A percentile compares a stretch with the other conserved stretches of the same genome.
Evolutionary conservation across 2,888 invertebrate species (phyloP).

Genomic region (Eupithecia tripunctaria): DNA sequence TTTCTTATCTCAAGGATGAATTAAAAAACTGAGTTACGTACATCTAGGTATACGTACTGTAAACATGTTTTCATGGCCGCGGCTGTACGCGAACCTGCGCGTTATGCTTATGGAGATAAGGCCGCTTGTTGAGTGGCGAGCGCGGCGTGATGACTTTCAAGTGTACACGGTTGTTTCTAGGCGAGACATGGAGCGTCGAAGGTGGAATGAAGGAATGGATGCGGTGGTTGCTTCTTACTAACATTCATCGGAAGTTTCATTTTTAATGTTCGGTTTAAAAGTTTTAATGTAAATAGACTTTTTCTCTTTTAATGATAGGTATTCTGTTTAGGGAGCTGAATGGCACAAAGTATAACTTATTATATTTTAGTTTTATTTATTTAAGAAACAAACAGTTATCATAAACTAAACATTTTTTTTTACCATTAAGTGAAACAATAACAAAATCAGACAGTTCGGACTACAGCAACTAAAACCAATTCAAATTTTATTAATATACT

Average conservation of each 20-base stretch:
- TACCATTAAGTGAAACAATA: too few relatives aligned
- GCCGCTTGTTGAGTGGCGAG: neutral
- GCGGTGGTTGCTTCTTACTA: neutral
- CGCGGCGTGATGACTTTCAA: conserved; percentile 21
- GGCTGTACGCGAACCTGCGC: conserved; percentile 11
- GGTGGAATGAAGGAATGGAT: too few relatives aligned
- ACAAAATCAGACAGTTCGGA: too few relatives aligned
- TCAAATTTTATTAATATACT: too few relatives aligned
- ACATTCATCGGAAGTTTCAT: neutral
- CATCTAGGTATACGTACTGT: conserved; percentile 40
- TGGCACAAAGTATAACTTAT: neutral
- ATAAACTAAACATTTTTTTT: too few relatives aligned
- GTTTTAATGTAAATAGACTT: neutral
- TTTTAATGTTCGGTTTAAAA: neutral
- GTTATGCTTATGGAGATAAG: conserved; percentile 10
- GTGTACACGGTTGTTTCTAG: conserved; percentile 25
- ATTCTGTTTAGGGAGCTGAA: neutral
- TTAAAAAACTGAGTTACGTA: conserved; percentile 59
- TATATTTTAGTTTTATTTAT: too few relatives aligned
- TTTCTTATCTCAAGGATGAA: conserved; percentile 64
- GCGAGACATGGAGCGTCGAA: conserved; percentile 11
- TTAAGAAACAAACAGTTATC: too few relatives aligned
- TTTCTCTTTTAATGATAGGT: neutral
- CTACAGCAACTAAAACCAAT: too few relatives aligned
- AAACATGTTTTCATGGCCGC: conserved; percentile 60